Percentiles rank a stretch among this genome's conserved stretches.
Evolutionary conservation across 2,113 vertebrate species (phyloP).

Genomic region (Narcine bancroftii): DNA sequence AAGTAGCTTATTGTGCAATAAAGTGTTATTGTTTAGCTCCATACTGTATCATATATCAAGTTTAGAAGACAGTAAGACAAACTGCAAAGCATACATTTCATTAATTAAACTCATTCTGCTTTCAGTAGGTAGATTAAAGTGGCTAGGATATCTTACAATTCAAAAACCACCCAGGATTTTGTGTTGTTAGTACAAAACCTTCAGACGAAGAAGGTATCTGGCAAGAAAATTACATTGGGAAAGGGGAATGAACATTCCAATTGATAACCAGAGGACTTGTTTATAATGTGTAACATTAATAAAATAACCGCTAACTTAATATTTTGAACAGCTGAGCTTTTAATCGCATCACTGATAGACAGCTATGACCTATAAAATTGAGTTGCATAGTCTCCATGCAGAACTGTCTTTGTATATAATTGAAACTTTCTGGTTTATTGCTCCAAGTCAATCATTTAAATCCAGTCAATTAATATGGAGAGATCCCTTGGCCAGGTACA

Average conservation of each 20-base stretch:
- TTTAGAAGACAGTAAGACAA: no score
- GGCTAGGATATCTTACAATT: neutral
- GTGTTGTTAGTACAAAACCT: neutral
- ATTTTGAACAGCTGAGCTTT: neutral
- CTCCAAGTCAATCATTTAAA: constrained; percentile 18
- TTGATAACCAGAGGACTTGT: neutral
- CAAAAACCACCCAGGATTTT: neutral
- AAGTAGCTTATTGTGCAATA: no score
- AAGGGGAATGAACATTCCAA: neutral
- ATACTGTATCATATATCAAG: no score
- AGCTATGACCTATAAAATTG: neutral
- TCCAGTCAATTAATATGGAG: neutral
- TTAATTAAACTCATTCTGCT: neutral
- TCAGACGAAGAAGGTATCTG: neutral
- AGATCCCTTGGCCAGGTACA: neutral
- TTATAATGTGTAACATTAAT: neutral
- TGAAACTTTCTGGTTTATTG: constrained; percentile 28
- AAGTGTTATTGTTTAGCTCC: no score
- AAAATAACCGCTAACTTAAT: neutral
- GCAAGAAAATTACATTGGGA: neutral
- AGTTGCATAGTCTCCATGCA: neutral
- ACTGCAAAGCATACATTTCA: neutral
- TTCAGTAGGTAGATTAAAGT: neutral
- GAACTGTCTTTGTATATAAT: neutral
- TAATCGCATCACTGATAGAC: neutral